These are phyloP conservation scores for Streptopelia turtur DNA, from an alignment of 2,797 vertebrate genomes.

Conservation along the genomic window DNA sequence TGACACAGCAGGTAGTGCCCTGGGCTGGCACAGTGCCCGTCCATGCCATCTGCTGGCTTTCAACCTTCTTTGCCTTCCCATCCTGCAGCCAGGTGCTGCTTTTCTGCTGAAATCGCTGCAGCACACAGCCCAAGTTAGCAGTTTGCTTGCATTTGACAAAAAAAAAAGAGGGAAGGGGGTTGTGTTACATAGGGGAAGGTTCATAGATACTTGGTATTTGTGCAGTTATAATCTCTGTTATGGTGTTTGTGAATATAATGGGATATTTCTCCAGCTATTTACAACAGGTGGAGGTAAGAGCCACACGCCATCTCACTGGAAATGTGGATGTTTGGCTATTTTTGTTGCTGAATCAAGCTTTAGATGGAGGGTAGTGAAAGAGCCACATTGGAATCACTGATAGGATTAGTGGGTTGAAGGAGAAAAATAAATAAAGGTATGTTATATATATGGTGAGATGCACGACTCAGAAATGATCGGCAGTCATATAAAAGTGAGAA, in stretches of 20 bases:
- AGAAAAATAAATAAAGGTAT: background rate
- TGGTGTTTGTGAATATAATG: background rate
- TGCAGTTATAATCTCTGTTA: background rate
- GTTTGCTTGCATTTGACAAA: background rate
- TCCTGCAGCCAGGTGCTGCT: background rate
- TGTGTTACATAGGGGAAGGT: background rate
- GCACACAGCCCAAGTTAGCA: background rate
- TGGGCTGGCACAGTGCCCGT: background rate
- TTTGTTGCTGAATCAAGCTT: background rate
- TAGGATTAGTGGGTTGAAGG: background rate
- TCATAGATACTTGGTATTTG: background rate
- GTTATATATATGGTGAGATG: background rate
- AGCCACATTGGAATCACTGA: background rate
- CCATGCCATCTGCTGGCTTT: constrained; percentile 53
- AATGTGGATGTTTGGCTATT: background rate
- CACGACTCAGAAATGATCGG: background rate
- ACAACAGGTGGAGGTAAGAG: background rate
- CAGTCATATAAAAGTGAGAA: background rate
- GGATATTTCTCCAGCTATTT: background rate
- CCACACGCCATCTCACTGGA: background rate
- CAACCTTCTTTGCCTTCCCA: background rate
- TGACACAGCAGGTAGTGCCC: background rate
- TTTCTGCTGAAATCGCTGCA: background rate
- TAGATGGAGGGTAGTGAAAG: background rate
- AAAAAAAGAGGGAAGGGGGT: background rate